Conservation (phyloP, 1,140 invertebrate species). For the Eufriesea mexicana region DNA sequence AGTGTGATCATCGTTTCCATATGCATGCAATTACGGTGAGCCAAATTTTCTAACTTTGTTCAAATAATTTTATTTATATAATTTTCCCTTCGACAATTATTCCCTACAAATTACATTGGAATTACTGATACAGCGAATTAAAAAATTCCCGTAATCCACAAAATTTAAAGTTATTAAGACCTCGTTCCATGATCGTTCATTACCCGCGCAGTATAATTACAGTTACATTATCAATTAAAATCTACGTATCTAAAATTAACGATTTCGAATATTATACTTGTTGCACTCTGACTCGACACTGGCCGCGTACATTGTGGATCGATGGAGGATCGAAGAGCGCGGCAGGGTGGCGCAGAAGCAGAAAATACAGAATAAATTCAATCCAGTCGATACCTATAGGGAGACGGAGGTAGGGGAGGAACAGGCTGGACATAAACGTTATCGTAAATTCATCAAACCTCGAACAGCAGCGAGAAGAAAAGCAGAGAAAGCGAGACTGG, state of each 20-base stretch:
- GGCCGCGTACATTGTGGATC: not conserved
- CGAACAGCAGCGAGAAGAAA: not conserved
- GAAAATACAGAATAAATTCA: slow-evolving; percentile 5
- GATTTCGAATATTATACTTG: not conserved
- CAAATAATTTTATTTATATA: not conserved
- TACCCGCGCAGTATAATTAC: no score
- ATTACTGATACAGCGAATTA: no score
- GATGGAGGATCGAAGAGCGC: not conserved
- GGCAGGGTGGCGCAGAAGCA: no score
- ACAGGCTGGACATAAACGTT: slow-evolving; percentile 15
- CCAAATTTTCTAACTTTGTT: not conserved
- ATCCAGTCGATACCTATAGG: not conserved
- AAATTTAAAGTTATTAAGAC: no score
- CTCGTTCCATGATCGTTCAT: no score
- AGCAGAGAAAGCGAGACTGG: slow-evolving; percentile 18
- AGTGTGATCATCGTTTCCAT: not conserved
- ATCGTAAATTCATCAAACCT: slow-evolving; percentile 44
- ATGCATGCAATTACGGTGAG: not conserved
- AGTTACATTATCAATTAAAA: no score
- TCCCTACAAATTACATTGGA: no score
- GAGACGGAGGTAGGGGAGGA: no score
- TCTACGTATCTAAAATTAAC: not conserved
- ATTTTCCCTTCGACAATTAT: no score
- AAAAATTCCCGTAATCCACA: no score
- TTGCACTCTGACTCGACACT: not conserved